Conservation (phyloP, 2,797 vertebrate species). For the Pogonophryne albipinna region DNA sequence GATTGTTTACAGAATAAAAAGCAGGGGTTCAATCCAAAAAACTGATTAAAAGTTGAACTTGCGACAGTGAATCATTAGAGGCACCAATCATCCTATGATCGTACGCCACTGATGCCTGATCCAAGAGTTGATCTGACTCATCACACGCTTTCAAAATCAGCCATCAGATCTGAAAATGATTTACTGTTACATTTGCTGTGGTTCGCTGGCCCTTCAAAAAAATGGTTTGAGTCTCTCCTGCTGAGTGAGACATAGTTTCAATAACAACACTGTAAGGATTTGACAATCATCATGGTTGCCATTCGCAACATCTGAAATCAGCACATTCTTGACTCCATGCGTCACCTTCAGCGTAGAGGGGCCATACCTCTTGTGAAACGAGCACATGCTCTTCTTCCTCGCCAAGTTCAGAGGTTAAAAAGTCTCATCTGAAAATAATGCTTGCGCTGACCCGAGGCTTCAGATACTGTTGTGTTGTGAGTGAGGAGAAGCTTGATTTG, state of each 20-base stretch:
- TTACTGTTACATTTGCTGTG: conserved; percentile 64
- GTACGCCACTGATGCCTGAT: conserved; percentile 35
- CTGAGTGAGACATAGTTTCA: conserved; percentile 79
- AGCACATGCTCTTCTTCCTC: conserved; percentile 50
- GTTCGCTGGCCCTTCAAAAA: conserved; percentile 49
- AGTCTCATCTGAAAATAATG: conserved; percentile 66
- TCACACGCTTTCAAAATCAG: conserved; percentile 66
- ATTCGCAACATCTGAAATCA: conserved; percentile 82
- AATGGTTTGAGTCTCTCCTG: conserved; percentile 58
- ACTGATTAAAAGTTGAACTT: conserved; percentile 44
- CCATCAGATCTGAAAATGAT: conserved; percentile 67
- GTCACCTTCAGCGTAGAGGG: conserved; percentile 72
- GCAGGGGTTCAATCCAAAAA: conserved; percentile 24
- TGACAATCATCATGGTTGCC: conserved; percentile 74
- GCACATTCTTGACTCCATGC: conserved; percentile 68
- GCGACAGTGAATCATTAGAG: conserved; percentile 21
- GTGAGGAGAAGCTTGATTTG: conserved; percentile 63
- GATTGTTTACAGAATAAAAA: conserved; percentile 20
- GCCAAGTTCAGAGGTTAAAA: conserved; percentile 72
- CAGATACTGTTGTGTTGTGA: conserved; percentile 51
- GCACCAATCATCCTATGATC: conserved; percentile 49
- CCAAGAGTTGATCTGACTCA: conserved; percentile 61
- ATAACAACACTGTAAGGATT: conserved; percentile 76
- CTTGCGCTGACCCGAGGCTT: conserved; percentile 49
- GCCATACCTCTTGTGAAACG: conserved; percentile 66